Evolutionary conservation across 2,797 vertebrate species (phyloP).

Genomic region (Buphagus erythrorhynchus): DNA sequence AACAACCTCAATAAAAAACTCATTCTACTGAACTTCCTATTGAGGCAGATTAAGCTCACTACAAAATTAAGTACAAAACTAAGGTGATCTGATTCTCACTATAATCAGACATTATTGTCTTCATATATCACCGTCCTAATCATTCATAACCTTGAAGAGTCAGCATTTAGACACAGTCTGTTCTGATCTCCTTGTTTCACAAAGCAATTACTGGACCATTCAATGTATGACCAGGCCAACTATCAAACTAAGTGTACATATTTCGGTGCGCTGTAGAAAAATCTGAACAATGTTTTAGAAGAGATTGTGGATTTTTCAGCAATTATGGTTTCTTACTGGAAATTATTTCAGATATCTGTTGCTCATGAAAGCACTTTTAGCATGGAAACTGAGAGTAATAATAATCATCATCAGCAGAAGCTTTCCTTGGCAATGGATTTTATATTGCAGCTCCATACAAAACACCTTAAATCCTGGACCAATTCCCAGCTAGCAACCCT

Average conservation of each 20-base stretch:
- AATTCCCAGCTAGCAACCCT: neutral
- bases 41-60: neutral
- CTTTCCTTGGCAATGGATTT: neutral
- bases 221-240: neutral
- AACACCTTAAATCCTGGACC: neutral
- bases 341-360: neutral
- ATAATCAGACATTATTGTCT: neutral
- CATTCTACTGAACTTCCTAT: neutral
- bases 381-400: neutral
- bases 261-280: neutral
- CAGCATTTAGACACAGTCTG: neutral
- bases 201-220: neutral
- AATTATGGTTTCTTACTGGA: neutral
- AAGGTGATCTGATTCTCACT: neutral
- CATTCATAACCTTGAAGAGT: neutral
- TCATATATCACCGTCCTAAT: neutral
- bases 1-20: neutral
- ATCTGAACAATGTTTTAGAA: neutral
- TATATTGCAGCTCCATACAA: neutral
- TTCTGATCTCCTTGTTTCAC: neutral
- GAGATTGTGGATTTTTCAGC: neutral
- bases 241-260: neutral
- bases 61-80: neutral
- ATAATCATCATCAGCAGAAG: neutral
- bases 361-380: neutral